Base-by-base conservation (phyloP, 2,888 invertebrate genomes). In the Acronicta alni region DNA sequence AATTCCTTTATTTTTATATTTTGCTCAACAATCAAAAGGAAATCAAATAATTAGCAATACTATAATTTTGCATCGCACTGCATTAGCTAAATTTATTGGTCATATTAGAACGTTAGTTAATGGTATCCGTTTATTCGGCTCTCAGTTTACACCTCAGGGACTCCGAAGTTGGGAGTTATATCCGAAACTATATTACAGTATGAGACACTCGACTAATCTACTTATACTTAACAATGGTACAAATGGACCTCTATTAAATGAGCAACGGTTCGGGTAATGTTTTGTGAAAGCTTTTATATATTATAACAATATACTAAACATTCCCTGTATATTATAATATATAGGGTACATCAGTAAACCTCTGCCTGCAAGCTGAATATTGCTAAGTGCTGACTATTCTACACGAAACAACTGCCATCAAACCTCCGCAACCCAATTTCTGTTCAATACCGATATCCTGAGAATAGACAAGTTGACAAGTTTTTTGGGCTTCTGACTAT, bases 11-110 rank as follows among this genome's bases (percentile, higher is more conserved):
- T n/a, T n/a, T n/a, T n/a, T n/a, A n/a, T n/a, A n/a, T n/a, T n/a
- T n/a, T n/a, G n/a, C n/a, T n/a, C n/a, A n/a, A n/a, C n/a, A n/a
- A n/a, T n/a, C n/a, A n/a, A n/a, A n/a, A 5, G 5, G 2, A 20
- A n/a, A 41, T 1, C n/a, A 39, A 46, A 14, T 63, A 43, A 47
- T 51, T 16, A 51, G 15, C 39, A 23, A 35, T 67, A 62, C 37
- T 18, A 35, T 30, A 3, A 49, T 17, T 66, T 60, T 47, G 39
- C 56, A 55, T 23, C 45, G 55, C 56, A 43, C 45, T 56, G 57
- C 42, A 57, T 52, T 69, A 74, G 64, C 58, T 54, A 47, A 75
- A 66, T 76, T 72, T 69, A 76, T 66, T 58, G 69, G 65, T 57
- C 55, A 57, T 58, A 65, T 62, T 66, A 72, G 17, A 42, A 26